Evolutionary conservation across 2,113 vertebrate species (phyloP).

Genomic region (Cardinalis cardinalis): DNA sequence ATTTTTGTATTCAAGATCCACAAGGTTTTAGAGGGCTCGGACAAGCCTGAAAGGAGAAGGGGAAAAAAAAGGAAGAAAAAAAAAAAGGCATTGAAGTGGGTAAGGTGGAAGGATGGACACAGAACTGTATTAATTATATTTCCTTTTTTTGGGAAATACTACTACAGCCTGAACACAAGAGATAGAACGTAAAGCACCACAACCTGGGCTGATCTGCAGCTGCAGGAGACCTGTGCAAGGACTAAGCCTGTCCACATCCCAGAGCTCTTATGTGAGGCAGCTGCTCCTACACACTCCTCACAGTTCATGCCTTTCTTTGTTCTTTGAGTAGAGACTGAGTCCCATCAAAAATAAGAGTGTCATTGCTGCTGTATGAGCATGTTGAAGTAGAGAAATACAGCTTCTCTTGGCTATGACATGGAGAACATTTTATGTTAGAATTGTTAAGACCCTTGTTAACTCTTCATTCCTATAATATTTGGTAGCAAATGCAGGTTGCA

Average conservation of each 20-base stretch:
- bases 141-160: not conserved
- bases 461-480: not conserved
- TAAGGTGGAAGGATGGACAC: not conserved
- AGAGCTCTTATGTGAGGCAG: not conserved
- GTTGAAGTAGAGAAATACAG: not conserved
- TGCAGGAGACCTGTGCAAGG: not conserved
- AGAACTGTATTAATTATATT: not conserved
- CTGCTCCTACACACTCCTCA: not conserved
- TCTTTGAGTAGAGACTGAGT: not conserved
- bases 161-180: not conserved
- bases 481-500: not conserved
- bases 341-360: not conserved
- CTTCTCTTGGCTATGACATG: not conserved
- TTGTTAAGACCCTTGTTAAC: not conserved
- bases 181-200: not conserved
- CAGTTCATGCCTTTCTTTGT: not conserved
- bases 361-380: not conserved
- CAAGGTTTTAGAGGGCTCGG: not conserved
- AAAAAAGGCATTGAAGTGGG: rapidly evolving
- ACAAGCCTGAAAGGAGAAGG: not conserved
- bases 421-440: not conserved
- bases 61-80: not conserved
- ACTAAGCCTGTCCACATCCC: not conserved
- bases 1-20: not conserved
- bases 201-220: not conserved